Percentiles rank a stretch among this genome's conserved stretches.
phyloP scores from a whole-genome alignment of 2,888 invertebrate species.

The Cantharis nigra region DNA sequence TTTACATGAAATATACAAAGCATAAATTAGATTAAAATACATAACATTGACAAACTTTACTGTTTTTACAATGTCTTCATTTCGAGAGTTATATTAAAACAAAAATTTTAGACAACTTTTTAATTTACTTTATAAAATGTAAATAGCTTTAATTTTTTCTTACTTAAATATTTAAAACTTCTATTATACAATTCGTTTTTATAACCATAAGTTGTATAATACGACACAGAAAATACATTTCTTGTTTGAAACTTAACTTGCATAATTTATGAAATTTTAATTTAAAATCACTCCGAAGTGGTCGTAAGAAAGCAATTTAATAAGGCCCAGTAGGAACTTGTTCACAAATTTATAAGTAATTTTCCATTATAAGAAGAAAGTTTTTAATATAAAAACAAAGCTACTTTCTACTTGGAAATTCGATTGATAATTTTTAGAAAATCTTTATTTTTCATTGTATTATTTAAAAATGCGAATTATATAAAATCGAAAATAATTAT shows the following conservation, averaged over 20 bases:
- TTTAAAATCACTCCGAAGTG: slow-evolving; percentile 2
- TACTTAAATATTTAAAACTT: neutral
- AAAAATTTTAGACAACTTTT: neutral
- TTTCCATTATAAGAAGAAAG: neutral
- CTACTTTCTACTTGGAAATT: neutral
- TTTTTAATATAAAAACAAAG: neutral
- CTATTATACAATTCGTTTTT: neutral
- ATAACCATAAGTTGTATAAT: neutral
- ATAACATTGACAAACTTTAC: neutral
- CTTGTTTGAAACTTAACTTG: neutral
- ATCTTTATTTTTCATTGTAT: neutral
- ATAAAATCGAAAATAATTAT: neutral
- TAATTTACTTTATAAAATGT: neutral
- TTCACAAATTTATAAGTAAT: neutral
- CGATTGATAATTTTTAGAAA: neutral
- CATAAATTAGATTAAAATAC: neutral
- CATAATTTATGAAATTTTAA: slow-evolving; percentile 3
- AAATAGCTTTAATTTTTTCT: neutral
- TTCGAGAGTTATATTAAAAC: neutral
- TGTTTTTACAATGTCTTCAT: neutral
- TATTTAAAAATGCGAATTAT: too few relatives aligned
- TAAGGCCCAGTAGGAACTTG: neutral
- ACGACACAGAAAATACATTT: neutral
- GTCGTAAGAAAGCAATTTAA: slow-evolving; percentile 2
- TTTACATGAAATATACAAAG: neutral